A percentile compares a stretch with the other conserved stretches of the same genome.
These are phyloP conservation scores for Philotrypesis tridentata DNA, from an alignment of 1,140 invertebrate genomes.

Conservation along the genomic window DNA sequence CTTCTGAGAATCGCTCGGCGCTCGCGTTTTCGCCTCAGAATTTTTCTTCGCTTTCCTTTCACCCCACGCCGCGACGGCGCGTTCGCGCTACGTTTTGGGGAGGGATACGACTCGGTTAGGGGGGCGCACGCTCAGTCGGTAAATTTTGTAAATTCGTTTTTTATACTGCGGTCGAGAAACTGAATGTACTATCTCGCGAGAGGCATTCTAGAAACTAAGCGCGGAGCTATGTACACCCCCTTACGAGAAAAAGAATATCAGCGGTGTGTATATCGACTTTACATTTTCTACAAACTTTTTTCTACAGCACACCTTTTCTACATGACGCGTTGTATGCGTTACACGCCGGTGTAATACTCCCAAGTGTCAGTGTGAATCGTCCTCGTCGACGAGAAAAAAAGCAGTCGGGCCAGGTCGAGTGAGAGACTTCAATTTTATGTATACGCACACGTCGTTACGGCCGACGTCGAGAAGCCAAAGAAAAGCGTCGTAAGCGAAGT, in stretches of 20 bases:
- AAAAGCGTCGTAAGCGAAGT: neutral
- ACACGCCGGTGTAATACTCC: too few relatives aligned
- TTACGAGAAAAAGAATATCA: neutral
- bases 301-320: constrained; percentile 34
- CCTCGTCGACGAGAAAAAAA: neutral
- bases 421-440: too few relatives aligned
- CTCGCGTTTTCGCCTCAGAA: neutral
- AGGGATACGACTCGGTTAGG: too few relatives aligned
- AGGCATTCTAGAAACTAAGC: neutral
- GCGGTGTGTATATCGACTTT: neutral
- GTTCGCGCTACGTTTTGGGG: too few relatives aligned
- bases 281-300: constrained; percentile 40
- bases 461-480: neutral
- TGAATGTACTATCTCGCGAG: neutral
- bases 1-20: constrained; percentile 52
- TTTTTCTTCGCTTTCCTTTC: constrained; percentile 1
- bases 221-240: too few relatives aligned
- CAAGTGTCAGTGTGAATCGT: neutral
- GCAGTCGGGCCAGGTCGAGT: neutral
- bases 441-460: neutral
- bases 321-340: neutral
- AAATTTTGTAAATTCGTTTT: too few relatives aligned
- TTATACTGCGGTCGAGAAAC: neutral
- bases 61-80: too few relatives aligned
- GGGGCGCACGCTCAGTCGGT: too few relatives aligned